Percentiles rank a stretch among this genome's conserved stretches.
Evolutionary conservation across 2,797 vertebrate species (phyloP).

Genomic region (Anas bernieri): DNA sequence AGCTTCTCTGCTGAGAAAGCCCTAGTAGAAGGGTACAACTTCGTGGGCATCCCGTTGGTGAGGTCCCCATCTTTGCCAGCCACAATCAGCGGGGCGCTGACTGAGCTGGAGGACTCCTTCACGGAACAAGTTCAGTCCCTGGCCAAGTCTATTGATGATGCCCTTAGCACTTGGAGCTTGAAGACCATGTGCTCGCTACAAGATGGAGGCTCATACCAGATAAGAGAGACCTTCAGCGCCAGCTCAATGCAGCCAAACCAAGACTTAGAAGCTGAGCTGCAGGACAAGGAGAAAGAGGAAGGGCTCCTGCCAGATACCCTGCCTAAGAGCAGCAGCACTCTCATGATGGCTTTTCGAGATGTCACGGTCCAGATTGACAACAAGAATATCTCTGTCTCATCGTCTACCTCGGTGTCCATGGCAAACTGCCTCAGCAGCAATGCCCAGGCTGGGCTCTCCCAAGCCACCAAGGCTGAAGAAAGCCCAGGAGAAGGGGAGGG

Average conservation of each 20-base stretch:
- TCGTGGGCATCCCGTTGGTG: constrained; percentile 89
- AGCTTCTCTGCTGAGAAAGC: constrained; percentile 92
- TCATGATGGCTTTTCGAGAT: constrained; percentile 98
- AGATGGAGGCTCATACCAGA: constrained; percentile 89
- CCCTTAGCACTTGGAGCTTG: constrained; percentile 94
- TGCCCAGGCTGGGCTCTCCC: constrained; percentile 19
- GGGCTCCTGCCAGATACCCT: constrained; percentile 82
- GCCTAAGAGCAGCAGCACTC: constrained; percentile 91
- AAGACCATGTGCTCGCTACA: constrained; percentile 96
- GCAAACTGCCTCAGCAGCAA: constrained; percentile 84
- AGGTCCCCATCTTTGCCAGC: constrained; percentile 91
- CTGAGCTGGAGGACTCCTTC: constrained; percentile 97
- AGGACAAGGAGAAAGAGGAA: constrained; percentile 84
- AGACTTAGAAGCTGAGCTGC: constrained; percentile 74
- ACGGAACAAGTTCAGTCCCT: constrained; percentile 96
- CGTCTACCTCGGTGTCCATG: constrained; percentile 92
- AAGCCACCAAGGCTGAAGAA: constrained; percentile 60
- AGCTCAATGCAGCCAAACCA: constrained; percentile 77
- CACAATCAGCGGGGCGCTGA: constrained; percentile 89
- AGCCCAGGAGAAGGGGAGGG: constrained; percentile 39
- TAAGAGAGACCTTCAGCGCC: constrained; percentile 89
- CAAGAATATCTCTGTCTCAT: constrained; percentile 96
- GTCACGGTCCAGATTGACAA: constrained; percentile 98
- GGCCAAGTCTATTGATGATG: constrained; percentile 97
- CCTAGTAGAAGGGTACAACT: constrained; percentile 91